A percentile compares a stretch with the other conserved stretches of the same genome.
Conservation (phyloP, 2,113 vertebrate species). For the Lichenostomus cassidix region DNA sequence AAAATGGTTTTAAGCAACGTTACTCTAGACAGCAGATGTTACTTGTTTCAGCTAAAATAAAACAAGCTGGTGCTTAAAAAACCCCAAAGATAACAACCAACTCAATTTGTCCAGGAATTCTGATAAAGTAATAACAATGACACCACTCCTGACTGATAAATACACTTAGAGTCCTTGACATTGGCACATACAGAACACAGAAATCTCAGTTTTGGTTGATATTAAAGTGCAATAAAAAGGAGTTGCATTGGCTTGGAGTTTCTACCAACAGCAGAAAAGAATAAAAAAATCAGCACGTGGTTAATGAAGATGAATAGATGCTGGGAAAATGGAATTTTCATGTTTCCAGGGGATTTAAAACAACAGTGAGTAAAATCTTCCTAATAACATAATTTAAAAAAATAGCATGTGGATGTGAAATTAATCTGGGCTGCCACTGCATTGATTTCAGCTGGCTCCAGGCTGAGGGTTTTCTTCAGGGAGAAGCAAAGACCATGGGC, state of each 20-base stretch:
- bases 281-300: slow-evolving; percentile 12
- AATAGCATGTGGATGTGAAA: not conserved
- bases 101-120: not conserved
- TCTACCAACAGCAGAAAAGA: not conserved
- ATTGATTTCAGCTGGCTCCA: not conserved
- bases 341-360: slow-evolving; percentile 46
- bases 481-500: not conserved
- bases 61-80: not conserved
- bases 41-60: not conserved
- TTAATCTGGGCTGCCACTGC: slow-evolving; percentile 14
- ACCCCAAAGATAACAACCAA: not conserved
- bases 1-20: not conserved
- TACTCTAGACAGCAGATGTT: not conserved
- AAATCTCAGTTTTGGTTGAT: not conserved
- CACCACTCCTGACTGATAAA: not conserved
- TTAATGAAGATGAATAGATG: slow-evolving; percentile 49
- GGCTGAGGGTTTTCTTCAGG: not conserved
- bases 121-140: not conserved
- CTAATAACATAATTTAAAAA: slow-evolving; percentile 30
- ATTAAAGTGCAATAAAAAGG: not conserved
- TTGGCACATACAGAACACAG: not conserved
- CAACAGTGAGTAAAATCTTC: slow-evolving; percentile 25
- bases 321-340: slow-evolving; percentile 13
- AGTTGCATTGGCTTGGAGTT: not conserved
- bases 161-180: not conserved